phyloP scores from a whole-genome alignment of 2,113 vertebrate species.

The Hylia prasina region DNA sequence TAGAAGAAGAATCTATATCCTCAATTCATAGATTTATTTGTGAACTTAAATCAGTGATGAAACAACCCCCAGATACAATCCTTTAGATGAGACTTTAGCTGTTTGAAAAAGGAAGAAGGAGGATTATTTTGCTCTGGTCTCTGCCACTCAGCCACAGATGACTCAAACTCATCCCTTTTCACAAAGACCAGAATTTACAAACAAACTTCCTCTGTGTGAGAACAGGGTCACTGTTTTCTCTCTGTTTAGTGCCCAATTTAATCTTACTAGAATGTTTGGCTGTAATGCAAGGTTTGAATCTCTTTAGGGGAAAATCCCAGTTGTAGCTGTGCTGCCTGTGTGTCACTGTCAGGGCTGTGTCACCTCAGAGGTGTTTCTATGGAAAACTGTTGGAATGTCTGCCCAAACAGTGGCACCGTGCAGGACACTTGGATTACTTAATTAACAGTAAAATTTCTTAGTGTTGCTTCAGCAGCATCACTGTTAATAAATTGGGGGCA shows the following conservation, averaged over 20 bases:
- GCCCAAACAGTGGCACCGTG: background rate
- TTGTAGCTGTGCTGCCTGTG: background rate
- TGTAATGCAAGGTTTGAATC: background rate
- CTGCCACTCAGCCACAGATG: background rate
- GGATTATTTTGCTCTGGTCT: background rate
- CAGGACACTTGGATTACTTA: background rate
- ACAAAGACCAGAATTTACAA: background rate
- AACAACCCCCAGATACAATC: background rate
- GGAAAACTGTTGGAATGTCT: background rate
- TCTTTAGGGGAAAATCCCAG: background rate
- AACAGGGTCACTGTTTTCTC: background rate
- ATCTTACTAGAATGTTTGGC: background rate
- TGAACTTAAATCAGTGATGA: background rate
- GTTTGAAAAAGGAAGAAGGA: background rate
- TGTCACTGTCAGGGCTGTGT: background rate
- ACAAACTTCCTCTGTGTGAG: background rate
- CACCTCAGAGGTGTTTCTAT: background rate
- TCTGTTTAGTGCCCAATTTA: background rate
- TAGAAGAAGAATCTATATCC: background rate
- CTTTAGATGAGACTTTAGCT: background rate
- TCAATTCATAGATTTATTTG: background rate
- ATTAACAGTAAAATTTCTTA: background rate
- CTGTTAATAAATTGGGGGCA: accelerated
- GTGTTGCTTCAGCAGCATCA: background rate
- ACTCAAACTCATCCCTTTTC: background rate